phyloP scores from a whole-genome alignment of 1,140 invertebrate genomes.

The Aphidius ervi region DNA sequence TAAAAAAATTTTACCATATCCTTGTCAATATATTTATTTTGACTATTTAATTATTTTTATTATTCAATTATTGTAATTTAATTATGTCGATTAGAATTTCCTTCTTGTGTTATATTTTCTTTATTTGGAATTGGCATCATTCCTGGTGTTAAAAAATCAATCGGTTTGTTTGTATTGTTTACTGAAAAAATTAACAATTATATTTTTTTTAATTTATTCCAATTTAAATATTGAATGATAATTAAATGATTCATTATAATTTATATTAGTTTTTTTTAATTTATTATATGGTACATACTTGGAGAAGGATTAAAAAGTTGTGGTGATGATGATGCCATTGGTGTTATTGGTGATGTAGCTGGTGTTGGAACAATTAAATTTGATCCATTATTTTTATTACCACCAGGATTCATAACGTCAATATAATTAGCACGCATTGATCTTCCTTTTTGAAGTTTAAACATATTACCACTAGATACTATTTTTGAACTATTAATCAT shows the following conservation, averaged over 20 bases:
- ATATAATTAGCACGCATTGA: constrained; percentile 70
- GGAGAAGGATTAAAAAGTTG: constrained; percentile 57
- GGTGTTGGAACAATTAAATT: constrained; percentile 52
- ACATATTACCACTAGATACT: constrained; percentile 63
- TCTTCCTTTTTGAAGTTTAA: constrained; percentile 70
- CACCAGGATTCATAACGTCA: constrained; percentile 76
- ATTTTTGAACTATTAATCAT: constrained; percentile 45
- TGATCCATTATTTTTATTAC: constrained; percentile 47
- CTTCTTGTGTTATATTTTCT: constrained; percentile 45
- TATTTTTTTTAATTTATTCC: too few relatives aligned
- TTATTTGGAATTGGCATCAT: constrained; percentile 28
- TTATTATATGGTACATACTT: constrained; percentile 35
- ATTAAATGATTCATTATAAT: not conserved
- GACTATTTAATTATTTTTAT: too few relatives aligned
- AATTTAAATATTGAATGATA: too few relatives aligned
- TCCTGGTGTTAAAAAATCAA: constrained; percentile 56
- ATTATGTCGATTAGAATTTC: constrained; percentile 30
- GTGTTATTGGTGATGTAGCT: constrained; percentile 47
- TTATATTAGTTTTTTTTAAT: not conserved
- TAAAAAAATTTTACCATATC: too few relatives aligned
- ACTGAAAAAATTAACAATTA: constrained; percentile 34
- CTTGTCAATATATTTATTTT: too few relatives aligned
- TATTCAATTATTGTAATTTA: too few relatives aligned
- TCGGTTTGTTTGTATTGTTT: constrained; percentile 55
- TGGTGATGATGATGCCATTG: constrained; percentile 46